Evolutionary conservation across 2,113 vertebrate species (phyloP).

Genomic region (Tachuris rubrigastra): DNA sequence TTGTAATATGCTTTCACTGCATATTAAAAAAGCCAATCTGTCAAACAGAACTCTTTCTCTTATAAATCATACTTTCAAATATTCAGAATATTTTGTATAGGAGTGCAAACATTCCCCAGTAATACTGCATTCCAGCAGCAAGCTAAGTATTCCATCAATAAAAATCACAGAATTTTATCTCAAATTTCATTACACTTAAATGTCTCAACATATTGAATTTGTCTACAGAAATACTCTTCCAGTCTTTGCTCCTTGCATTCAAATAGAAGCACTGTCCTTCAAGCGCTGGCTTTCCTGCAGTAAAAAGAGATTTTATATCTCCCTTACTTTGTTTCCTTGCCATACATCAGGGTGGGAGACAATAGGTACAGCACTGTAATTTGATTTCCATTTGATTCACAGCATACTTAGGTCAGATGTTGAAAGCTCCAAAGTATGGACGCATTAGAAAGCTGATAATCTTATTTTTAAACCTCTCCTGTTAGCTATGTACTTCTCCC

Average conservation of each 20-base stretch:
- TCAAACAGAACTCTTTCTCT: not conserved
- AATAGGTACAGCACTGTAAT: not conserved
- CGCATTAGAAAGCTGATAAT: slow-evolving; percentile 19
- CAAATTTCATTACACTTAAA: slow-evolving; percentile 39
- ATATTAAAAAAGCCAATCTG: not conserved
- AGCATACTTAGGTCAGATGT: not conserved
- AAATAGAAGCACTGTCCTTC: slow-evolving; percentile 25
- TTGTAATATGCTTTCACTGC: not conserved
- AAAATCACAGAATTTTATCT: slow-evolving; percentile 16
- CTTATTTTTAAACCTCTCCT: slow-evolving; percentile 37
- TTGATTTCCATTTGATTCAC: slow-evolving; percentile 53
- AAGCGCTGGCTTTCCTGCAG: slow-evolving; percentile 10
- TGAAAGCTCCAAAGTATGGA: not conserved
- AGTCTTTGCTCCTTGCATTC: not conserved
- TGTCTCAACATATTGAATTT: not conserved
- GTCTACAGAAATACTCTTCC: slow-evolving; percentile 29
- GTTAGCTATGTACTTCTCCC: not conserved
- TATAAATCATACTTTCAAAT: slow-evolving; percentile 8
- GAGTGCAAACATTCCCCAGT: not conserved
- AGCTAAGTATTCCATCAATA: slow-evolving; percentile 35
- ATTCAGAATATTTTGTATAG: not conserved
- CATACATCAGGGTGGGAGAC: slow-evolving; percentile 22
- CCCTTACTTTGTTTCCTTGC: not conserved
- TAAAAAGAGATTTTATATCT: slow-evolving; percentile 40
- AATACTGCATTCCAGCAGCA: not conserved